These are phyloP conservation scores for Sialia sialis DNA, from an alignment of 2,113 vertebrate genomes.

Conservation along the genomic window DNA sequence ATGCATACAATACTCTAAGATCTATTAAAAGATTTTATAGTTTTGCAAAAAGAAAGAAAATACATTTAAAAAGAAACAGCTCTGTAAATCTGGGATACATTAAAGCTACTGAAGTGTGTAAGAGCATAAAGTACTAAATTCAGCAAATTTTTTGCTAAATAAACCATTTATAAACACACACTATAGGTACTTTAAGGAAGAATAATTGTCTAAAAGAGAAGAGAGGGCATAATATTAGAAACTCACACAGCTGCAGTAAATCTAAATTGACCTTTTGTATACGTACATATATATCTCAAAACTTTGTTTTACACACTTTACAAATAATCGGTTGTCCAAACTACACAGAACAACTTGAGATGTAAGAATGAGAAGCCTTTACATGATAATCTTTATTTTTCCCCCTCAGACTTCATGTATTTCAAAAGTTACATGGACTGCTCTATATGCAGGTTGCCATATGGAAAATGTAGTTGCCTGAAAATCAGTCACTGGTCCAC, in stretches of 20 bases:
- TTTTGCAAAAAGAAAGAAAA: neutral
- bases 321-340: neutral
- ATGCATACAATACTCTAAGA: neutral
- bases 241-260: neutral
- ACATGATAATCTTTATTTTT: neutral
- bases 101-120: neutral
- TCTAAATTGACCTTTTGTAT: neutral
- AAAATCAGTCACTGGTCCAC: neutral
- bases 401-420: neutral
- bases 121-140: neutral
- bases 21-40: neutral
- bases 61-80: neutral
- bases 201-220: neutral
- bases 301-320: neutral
- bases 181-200: neutral
- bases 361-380: neutral
- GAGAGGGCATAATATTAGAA: neutral
- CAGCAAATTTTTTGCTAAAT: neutral
- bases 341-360: neutral
- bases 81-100: neutral
- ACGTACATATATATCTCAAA: neutral
- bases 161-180: neutral
- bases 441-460: neutral
- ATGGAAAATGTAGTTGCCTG: neutral
- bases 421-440: neutral